Base-by-base conservation (phyloP, 2,797 vertebrate species). In the Pygocentrus nattereri region DNA sequence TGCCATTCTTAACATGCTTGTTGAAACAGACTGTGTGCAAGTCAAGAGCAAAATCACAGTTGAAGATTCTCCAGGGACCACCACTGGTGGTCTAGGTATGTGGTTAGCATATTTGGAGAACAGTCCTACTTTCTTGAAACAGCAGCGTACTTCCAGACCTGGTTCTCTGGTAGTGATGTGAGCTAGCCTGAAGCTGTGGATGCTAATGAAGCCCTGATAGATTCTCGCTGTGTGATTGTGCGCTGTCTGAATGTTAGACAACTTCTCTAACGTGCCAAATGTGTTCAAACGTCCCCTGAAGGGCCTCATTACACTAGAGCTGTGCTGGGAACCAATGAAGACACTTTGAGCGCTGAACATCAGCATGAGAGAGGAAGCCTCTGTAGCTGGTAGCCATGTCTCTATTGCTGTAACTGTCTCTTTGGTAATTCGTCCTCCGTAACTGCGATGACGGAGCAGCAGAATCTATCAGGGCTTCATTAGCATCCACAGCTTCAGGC, bases 401-500 rank as follows among this genome's bases (percentile, higher is more conserved):
- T 82, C 58, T 27, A 38, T 50, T 82, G 74, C 59, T 70, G 71
- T 61, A 64, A 68, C 82, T 78, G 81, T 76, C 74, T 83, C 62
- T 61, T 59, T 80, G 81, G 74, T 85, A 76, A 85, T 80, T 80
- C 61, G 31, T 82, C 71, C 56, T 44, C 65, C 8, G 52, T 73
- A 80, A 62, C 64, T 62, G 62, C 31, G 44, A 71, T 52, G 69
- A 67, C 64, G 19, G 50, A 62, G 79, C 74, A 68, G 47, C 41
- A 64, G 69, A 70, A 70, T 69, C 62, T 70, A 50, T 69, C 15
- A 54, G 15, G 23, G 62, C 67, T 85, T 83, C 73, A 83, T 83
- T 80, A 85, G 74, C 78, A 70, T 80, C 68, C 65, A 74, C 41
- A 65, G 84, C 84, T 85, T 68, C 44, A 61, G 84, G 82, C 78